A percentile compares a stretch with the other conserved stretches of the same genome.
phyloP scores from a whole-genome alignment of 30 jellyfish, hydroid and myxozoan species.

The Aurelia coerulea region DNA sequence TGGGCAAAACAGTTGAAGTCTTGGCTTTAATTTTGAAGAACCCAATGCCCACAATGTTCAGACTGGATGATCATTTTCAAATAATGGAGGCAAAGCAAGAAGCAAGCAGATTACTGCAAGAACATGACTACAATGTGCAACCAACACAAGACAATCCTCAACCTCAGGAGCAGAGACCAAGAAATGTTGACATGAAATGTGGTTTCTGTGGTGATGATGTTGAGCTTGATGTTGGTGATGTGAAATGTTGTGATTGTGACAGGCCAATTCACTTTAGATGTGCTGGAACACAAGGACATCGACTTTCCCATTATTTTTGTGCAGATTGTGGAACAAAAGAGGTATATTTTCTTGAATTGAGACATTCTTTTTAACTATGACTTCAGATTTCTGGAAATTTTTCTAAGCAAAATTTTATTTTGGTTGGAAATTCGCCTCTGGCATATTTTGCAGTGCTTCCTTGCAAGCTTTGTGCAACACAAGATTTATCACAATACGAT shows the following conservation, averaged over 20 bases:
- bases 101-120: neutral
- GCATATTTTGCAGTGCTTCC: too few species aligned
- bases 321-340: slow-evolving; percentile 56
- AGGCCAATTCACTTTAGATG: slow-evolving; percentile 43
- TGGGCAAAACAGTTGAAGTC: slow-evolving; percentile 97
- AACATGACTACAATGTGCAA: neutral
- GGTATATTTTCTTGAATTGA: slow-evolving; percentile 5
- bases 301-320: neutral
- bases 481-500: too few species aligned
- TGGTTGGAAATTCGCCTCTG: neutral
- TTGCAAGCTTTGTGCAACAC: too few species aligned
- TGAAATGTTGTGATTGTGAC: slow-evolving; percentile 66
- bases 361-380: too few species aligned
- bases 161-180: neutral
- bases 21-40: slow-evolving; percentile 79
- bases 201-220: slow-evolving; percentile 26
- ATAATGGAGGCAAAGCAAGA: neutral
- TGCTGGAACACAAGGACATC: slow-evolving; percentile 53
- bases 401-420: neutral
- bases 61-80: neutral
- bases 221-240: neutral
- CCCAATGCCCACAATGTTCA: slow-evolving; percentile 20
- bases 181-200: neutral
- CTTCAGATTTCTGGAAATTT: neutral
- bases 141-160: neutral